Evolutionary conservation across 2,888 invertebrate species (phyloP), one percentile per base, ranked within the genome.

Genomic region (Eupithecia abbreviata): DNA sequence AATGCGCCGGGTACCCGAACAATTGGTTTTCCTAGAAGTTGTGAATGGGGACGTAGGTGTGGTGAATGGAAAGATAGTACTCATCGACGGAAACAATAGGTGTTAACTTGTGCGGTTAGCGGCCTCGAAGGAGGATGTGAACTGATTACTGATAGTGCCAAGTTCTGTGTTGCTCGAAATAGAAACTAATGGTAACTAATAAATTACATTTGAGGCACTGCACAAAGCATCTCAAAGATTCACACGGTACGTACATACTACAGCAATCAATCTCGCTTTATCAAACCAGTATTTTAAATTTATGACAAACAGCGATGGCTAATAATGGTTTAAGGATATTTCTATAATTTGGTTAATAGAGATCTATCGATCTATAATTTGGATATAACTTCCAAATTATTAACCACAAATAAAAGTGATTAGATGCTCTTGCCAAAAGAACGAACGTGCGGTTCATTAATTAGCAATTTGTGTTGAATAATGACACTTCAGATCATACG

Each of bases 21-120:
- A 90, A 91, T 91, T 84, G 89, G 84, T 84, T 81, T 92, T 92
- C 90, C 86, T 88, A 89, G 92, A 92, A 91, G 78, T 84, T 73
- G 80, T 86, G 85, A 87, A 87, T 87, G 85, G 83, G 81, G 83
- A 86, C 84, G 86, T 83, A 84, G 87, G 85, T 84, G 85, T 84
- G 82, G 84, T 86, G 89, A 89, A 90, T 89, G 86, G 85, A 85
- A 86, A 88, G 85, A 87, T 83, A 80, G 86, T 86, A 87, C 86
- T 86, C 87, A 85, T 86, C 89, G 84, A 78, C 85, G 87, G 87
- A 90, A 90, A 92, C 90, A 91, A 91, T 91, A 87, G 89, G 88
- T 88, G 88, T 85, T 90, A 90, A 91, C 90, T 85, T 88, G 84
- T 82, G 81, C 86, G 86, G 88, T 88, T 88, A 88, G 88, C 84